A percentile compares a stretch with the other conserved stretches of the same genome.
phyloP scores from a whole-genome alignment of 2,113 vertebrate species.

The Xyrauchen texanus region DNA sequence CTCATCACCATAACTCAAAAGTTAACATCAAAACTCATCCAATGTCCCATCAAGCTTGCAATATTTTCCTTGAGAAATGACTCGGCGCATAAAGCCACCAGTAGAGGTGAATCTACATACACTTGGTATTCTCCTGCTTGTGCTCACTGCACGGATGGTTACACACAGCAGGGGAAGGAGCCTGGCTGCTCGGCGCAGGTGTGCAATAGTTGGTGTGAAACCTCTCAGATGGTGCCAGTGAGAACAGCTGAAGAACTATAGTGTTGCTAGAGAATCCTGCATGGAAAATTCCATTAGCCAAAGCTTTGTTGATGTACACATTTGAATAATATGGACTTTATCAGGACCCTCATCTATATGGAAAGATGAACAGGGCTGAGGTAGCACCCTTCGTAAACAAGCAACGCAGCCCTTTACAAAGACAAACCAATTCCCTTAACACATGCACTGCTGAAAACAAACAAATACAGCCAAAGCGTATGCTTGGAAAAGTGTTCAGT shows the following conservation, averaged over 20 bases:
- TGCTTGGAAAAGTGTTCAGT: neutral
- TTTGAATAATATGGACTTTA: constrained; percentile 19
- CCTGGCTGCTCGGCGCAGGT: constrained; percentile 26
- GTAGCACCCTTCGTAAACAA: neutral
- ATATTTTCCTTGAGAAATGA: neutral
- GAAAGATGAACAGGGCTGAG: neutral
- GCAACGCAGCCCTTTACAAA: neutral
- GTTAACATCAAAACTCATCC: neutral
- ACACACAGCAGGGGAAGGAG: constrained; percentile 9
- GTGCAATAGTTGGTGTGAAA: neutral
- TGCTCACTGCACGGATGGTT: constrained; percentile 16
- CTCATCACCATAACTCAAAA: too few relatives aligned
- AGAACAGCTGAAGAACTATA: constrained; percentile 8
- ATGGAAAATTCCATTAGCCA: constrained; percentile 42
- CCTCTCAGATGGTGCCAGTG: neutral
- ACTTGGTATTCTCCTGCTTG: constrained; percentile 14
- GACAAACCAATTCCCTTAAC: constrained; percentile 12
- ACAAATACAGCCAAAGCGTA: neutral
- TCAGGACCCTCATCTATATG: constrained; percentile 36
- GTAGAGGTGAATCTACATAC: neutral
- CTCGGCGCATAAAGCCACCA: neutral
- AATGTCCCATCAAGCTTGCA: neutral
- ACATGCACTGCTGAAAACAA: neutral
- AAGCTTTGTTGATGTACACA: constrained; percentile 32
- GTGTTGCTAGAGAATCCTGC: constrained; percentile 5